Evolutionary conservation across 2,113 vertebrate species (phyloP).

Genomic region (Callionymus lyra): DNA sequence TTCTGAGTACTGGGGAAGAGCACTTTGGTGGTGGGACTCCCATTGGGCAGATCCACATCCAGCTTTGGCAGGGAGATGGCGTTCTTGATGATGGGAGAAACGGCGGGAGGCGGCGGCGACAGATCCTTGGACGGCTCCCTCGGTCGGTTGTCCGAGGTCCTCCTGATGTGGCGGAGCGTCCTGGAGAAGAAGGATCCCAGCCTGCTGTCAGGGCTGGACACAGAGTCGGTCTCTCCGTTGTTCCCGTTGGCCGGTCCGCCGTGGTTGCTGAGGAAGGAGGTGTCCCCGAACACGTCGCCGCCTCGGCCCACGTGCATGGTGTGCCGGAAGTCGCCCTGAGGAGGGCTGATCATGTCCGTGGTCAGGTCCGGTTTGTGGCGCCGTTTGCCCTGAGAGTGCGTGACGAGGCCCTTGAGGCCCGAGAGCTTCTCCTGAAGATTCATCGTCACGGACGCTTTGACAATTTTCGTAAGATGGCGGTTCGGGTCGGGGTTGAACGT

Average conservation of each 20-base stretch:
- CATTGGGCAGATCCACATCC: constrained; percentile 59
- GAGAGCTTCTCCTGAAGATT: constrained; percentile 90
- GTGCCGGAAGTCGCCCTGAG: constrained; percentile 91
- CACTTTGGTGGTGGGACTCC: constrained; percentile 61
- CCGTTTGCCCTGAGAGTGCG: constrained; percentile 79
- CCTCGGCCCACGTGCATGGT: constrained; percentile 96
- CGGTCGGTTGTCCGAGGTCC: constrained; percentile 66
- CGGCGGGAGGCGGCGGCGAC: constrained; percentile 71
- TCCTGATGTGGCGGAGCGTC: constrained; percentile 79
- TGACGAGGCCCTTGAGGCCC: constrained; percentile 79
- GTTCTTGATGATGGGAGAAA: constrained; percentile 96
- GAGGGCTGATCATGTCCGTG: constrained; percentile 92
- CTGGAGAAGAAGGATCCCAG: constrained; percentile 76
- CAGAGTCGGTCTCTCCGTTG: constrained; percentile 56
- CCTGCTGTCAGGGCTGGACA: constrained; percentile 57
- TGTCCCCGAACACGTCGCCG: constrained; percentile 91
- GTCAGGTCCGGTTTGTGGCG: constrained; percentile 78
- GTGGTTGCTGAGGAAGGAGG: constrained; percentile 93
- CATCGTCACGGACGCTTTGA: constrained; percentile 55
- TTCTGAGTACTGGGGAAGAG: constrained; percentile 71
- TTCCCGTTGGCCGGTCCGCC: constrained; percentile 60
- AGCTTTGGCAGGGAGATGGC: constrained; percentile 89
- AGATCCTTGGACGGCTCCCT: constrained; percentile 48
- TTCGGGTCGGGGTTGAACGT: too few species aligned
- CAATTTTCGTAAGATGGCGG: too few species aligned